These are phyloP conservation scores for Cepphus grylle DNA, from an alignment of 2,113 vertebrate genomes.

Conservation along the genomic window DNA sequence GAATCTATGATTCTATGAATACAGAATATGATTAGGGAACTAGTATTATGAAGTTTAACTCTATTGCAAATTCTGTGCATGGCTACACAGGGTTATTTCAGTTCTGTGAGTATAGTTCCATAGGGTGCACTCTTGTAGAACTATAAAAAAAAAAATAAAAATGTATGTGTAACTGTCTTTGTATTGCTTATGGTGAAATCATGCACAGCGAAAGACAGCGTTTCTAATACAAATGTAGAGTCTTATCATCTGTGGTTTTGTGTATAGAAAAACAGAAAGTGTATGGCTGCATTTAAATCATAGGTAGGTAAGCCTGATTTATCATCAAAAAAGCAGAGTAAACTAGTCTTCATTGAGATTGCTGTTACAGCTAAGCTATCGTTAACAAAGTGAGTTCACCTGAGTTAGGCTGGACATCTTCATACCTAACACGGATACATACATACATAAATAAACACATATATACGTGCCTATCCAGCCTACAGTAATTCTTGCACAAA, in stretches of 20 bases:
- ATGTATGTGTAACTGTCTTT: neutral
- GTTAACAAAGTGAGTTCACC: neutral
- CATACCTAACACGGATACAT: neutral
- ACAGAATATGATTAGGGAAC: neutral
- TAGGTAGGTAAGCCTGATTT: neutral
- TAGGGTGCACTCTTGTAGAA: neutral
- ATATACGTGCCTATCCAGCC: neutral
- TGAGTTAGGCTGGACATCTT: neutral
- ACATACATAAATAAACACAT: neutral
- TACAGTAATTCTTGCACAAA: neutral
- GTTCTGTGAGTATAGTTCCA: neutral
- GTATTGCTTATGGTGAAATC: neutral
- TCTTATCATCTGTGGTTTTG: neutral
- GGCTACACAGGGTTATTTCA: neutral
- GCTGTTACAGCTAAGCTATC: neutral
- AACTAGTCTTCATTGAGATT: neutral
- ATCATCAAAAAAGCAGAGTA: neutral
- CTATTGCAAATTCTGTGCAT: neutral
- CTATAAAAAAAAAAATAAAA: neutral
- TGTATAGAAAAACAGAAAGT: neutral
- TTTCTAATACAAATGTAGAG: neutral
- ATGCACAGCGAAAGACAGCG: neutral
- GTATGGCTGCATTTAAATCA: neutral
- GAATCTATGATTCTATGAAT: neutral
- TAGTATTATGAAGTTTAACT: neutral